Evolutionary conservation across 2,888 invertebrate genomes (phyloP), one percentile per base, ranked within the genome.

Genomic region (Ectemnius lituratus): DNA sequence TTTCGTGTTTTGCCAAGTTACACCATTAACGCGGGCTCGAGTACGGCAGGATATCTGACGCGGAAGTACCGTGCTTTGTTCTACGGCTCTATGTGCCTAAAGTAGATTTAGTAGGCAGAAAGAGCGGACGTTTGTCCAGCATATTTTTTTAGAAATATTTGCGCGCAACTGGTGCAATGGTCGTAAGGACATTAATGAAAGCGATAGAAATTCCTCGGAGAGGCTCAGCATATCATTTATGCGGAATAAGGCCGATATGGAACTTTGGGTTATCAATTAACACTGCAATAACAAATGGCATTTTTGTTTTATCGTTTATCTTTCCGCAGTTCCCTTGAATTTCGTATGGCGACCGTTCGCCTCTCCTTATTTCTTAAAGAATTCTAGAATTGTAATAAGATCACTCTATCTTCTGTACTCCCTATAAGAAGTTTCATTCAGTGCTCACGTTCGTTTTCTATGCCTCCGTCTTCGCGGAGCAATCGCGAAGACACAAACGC

Each of bases 161-260:
- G 37, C 61, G 61, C 59, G 57, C 58, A 64, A 75, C 46, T 73
- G 78, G 70, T 75, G 73, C 71, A 78, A 78, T 75, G 59, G 65
- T 69, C 60, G 49, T 66, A 79, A 52, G 8, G 18, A 62, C 47
- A 18, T 56, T 20, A 58, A 46, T 47, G 65, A 8, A n/a, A 63
- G 46, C 56, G 16, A 58, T 62, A 8, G 58, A 65, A 59, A 46
- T 62, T 46, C 45, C 20, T n/a, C 2, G 27, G 47, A 65, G 66
- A 60, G 16, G n/a, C 56, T 68, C 67, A 47, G 47, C 59, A 20
- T 45, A 11, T 62, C 46, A 69, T 62, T 70, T 16, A 16, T 59
- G 4, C 45, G 16, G 23, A 59, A 68, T n/a, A 67, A 56, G 23
- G 1, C 27, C 1, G 18, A 37, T 27, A 46, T 14, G 52, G 11